Base-by-base conservation (phyloP, 2,113 vertebrate species). In the Indicator indicator region DNA sequence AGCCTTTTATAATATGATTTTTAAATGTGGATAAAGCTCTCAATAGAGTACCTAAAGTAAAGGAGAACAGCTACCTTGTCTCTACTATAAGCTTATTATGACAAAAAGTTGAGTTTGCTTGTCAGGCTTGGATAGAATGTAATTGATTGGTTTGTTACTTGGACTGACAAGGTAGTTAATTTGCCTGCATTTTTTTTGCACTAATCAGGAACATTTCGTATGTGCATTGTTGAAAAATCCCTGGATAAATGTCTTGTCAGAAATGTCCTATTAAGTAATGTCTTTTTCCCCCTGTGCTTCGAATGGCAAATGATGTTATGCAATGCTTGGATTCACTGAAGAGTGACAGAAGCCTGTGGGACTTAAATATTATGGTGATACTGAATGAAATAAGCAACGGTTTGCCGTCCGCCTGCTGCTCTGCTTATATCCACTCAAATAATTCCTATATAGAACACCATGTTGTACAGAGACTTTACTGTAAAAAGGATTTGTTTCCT, bases 1-100 rank as follows among this genome's bases (percentile, higher is more conserved):
- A 98, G 95, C 97, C 97, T 98, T 98, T 98, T 97, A 97, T 97
- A 98, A 91, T 97, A 97, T 94, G 97, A 96, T 98, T 98, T 98
- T 95, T 95, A 98, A 97, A 93, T 97, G 95, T 96, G 98, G 98
- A 98, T 98, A 97, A 98, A 96, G 96, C 97, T 97, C 97, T 97
- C 97, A 87, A 86, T 98, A 98, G 98, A 97, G 89, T 95, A 94
- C 92, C 95, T 97, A 98, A 97, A 98, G 83, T 97, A 98, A 98
- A 98, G 97, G 97, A 98, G 96, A 96, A 97, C 97, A 98, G 92
- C 97, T 98, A 93, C 97, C 94, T 97, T 98, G 93, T 97, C 96
- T 95, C 97, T 95, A 81, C 96, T 88, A 93, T 97, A 93, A 97
- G 94, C 96, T 97, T 97, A 97, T 97, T 96, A 95, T 94, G 94